Base-by-base conservation (phyloP, 2,113 vertebrate genomes). In the Sapajus apella region DNA sequence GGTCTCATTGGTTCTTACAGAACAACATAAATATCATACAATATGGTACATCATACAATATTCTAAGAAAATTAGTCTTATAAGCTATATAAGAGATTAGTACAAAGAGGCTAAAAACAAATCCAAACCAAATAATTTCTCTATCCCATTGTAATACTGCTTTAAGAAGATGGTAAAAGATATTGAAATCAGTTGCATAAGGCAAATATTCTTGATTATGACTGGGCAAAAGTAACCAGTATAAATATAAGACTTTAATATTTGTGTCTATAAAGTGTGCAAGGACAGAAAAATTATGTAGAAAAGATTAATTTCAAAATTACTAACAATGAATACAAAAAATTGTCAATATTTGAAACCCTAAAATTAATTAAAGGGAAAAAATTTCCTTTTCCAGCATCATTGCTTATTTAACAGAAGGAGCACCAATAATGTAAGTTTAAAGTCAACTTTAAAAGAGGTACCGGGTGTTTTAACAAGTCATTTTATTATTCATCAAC, bases 351-450 rank as follows among this genome's bases (percentile, higher is more conserved):
- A 89, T 75, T 68, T 96, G 40, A 55, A 93, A 87, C 21, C 25
- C 35, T 70, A 56, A 82, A 83, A 55, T 77, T 96, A 95, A 58
- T 64, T 96, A 50, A 72, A 91, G n/a, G 8, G 85, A 40, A 91
- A 89, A 43, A 61, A 47, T 25, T 13, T 3, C 8, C 23, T 81
- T 96, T 96, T 66, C 73, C 45, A 73, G 75, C 35, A 83, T 45
- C 58, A 93, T 61, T 90, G 30, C 68, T 95, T 93, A 86, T 82
- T 94, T 93, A 97, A 87, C 94, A 93, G 47, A 95, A 68, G 56
- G 72, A 55, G n/a, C 23, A 85, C 23, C 32, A 92, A n/a, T 43
- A 43, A 82, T 55, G 5, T 11, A 77, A 85, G 20, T 66, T 87
- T 72, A 84, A 20, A 88, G 45, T 7, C 37, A 94, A 37, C 52